Conservation (phyloP, 2,888 invertebrate genomes). For the Nomada fucata region DNA sequence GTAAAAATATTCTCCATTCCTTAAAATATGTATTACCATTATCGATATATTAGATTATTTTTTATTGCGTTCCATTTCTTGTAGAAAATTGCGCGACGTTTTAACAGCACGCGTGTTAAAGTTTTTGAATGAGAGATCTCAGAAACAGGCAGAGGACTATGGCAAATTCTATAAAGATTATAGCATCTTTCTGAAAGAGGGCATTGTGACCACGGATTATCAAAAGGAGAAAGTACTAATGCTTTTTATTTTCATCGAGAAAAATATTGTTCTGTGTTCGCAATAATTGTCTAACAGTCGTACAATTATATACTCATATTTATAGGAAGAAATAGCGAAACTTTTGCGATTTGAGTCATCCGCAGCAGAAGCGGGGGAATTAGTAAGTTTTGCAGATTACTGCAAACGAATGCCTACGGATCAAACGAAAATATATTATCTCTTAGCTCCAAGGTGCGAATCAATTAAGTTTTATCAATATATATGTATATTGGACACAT, state of each 20-base stretch:
- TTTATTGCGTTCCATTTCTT: slow-evolving; percentile 22
- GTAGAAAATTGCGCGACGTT: slow-evolving; percentile 92
- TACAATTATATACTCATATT: slow-evolving; percentile 34
- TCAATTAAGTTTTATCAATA: neutral
- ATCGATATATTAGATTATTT: neutral
- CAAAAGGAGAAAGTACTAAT: slow-evolving; percentile 90
- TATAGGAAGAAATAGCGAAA: slow-evolving; percentile 95
- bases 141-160: slow-evolving; percentile 93
- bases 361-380: slow-evolving; percentile 88
- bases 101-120: slow-evolving; percentile 93
- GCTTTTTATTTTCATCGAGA: neutral
- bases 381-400: slow-evolving; percentile 93
- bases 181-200: slow-evolving; percentile 97
- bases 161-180: slow-evolving; percentile 96
- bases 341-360: slow-evolving; percentile 97
- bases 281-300: neutral
- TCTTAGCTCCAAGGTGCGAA: slow-evolving; percentile 94
- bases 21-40: neutral
- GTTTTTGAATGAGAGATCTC: slow-evolving; percentile 93
- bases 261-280: neutral
- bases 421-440: slow-evolving; percentile 95
- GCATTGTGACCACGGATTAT: slow-evolving; percentile 94
- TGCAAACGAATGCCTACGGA: slow-evolving; percentile 90
- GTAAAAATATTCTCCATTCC: slow-evolving; percentile 84
- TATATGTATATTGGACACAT: neutral